phyloP scores from a whole-genome alignment of 2,797 vertebrate genomes.

The Platyrinchus mystaceus region DNA sequence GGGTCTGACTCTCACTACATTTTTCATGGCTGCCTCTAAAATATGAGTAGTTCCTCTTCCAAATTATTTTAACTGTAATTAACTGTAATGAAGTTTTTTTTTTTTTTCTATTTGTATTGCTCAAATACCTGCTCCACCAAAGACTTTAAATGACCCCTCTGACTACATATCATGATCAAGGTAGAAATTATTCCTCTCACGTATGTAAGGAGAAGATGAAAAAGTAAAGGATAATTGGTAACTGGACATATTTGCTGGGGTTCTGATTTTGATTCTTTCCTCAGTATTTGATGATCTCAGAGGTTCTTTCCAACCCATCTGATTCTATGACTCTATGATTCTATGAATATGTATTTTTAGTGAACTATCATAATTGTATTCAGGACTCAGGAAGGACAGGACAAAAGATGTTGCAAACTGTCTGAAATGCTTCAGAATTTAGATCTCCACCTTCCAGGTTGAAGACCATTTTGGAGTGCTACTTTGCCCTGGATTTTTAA shows the following conservation, averaged over 20 bases:
- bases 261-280: not conserved
- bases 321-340: too few species aligned
- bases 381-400: not conserved
- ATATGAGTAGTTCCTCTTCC: slow-evolving; percentile 5
- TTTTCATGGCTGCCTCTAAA: slow-evolving; percentile 13
- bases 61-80: slow-evolving; percentile 30
- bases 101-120: slow-evolving; percentile 9
- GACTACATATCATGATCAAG: not conserved
- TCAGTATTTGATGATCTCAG: not conserved
- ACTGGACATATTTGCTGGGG: not conserved
- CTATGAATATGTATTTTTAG: not conserved
- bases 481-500: not conserved
- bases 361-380: not conserved
- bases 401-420: not conserved
- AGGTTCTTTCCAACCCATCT: too few species aligned
- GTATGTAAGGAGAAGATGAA: not conserved
- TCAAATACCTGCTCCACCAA: not conserved
- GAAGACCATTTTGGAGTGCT: not conserved
- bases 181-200: not conserved
- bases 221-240: not conserved
- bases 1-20: not conserved
- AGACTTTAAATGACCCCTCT: not conserved
- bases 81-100: not conserved
- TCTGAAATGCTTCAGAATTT: not conserved
- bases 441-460: not conserved